A percentile compares a stretch with the other conserved stretches of the same genome.
These are phyloP conservation scores for Cremastobaeus sp. DNA, from an alignment of 2,888 invertebrate species.

Conservation along the genomic window DNA sequence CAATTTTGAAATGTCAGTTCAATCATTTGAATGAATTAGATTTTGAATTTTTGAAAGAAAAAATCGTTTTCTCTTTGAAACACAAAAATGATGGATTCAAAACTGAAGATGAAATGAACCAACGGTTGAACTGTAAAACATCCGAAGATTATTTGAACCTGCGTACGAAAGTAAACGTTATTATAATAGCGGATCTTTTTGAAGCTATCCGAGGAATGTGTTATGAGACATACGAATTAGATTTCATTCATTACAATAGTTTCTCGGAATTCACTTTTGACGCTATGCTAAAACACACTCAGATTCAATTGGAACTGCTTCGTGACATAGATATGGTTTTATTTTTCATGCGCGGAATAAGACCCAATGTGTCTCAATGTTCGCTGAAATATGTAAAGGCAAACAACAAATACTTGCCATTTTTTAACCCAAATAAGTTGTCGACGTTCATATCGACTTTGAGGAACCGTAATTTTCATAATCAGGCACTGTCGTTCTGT, in stretches of 20 bases:
- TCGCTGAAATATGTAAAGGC: constrained; percentile 61
- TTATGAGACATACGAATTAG: constrained; percentile 8
- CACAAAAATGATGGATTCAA: too few relatives aligned
- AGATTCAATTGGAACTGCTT: constrained; percentile 47
- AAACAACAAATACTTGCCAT: constrained; percentile 60
- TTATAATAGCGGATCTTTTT: constrained; percentile 65
- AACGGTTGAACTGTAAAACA: too few relatives aligned
- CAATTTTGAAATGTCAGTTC: background rate
- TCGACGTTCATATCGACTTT: constrained; percentile 67
- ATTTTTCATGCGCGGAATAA: constrained; percentile 62
- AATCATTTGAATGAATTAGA: background rate
- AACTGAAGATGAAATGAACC: too few relatives aligned
- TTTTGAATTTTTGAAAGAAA: background rate
- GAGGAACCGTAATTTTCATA: constrained; percentile 72
- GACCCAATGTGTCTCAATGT: constrained; percentile 61
- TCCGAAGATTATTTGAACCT: too few relatives aligned
- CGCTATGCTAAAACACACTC: constrained; percentile 54
- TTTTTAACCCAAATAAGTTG: constrained; percentile 18
- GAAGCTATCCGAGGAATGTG: constrained; percentile 43
- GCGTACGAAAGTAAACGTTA: background rate
- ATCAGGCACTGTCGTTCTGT: constrained; percentile 70
- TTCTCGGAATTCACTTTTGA: constrained; percentile 48
- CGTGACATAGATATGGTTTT: constrained; percentile 62
- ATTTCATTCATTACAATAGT: constrained; percentile 53
- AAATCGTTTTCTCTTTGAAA: too few relatives aligned